phyloP scores from a whole-genome alignment of 2,888 invertebrate genomes.

The Rhagonycha lutea region DNA sequence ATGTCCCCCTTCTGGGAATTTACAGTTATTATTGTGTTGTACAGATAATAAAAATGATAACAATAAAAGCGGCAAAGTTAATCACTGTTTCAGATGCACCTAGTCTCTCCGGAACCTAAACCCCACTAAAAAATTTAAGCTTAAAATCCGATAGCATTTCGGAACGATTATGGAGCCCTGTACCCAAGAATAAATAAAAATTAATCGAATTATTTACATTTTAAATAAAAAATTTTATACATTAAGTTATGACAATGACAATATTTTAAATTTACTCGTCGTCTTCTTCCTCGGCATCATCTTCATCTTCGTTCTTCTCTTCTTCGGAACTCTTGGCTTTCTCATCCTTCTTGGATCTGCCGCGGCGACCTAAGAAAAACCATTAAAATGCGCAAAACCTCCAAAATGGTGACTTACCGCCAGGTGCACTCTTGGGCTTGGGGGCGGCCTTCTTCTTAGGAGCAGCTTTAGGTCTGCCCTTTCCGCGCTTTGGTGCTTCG shows the following conservation, averaged over 20 bases:
- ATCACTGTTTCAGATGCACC: no score
- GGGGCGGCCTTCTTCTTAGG: conserved; percentile 56
- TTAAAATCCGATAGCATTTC: no score
- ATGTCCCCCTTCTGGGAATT: no score
- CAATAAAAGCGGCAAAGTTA: no score
- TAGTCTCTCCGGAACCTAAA: no score
- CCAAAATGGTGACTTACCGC: background rate
- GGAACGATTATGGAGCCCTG: no score
- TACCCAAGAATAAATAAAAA: background rate
- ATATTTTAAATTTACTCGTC: conserved; percentile 38
- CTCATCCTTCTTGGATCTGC: conserved; percentile 56
- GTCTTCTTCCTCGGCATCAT: conserved; percentile 48
- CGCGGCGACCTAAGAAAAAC: conserved; percentile 49
- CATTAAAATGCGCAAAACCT: background rate
- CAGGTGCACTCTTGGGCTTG: conserved; percentile 52
- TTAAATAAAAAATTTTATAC: background rate
- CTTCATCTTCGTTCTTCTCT: conserved; percentile 39
- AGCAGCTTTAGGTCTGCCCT: conserved; percentile 61
- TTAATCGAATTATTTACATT: background rate
- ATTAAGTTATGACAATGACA: background rate
- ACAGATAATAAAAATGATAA: no score
- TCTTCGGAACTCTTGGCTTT: conserved; percentile 46
- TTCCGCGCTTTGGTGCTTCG: conserved; percentile 58
- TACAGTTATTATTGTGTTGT: no score
- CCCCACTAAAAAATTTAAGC: no score